A percentile compares a stretch with the other conserved stretches of the same genome.
These are phyloP conservation scores for Gavialis gangeticus DNA, from an alignment of 2,113 vertebrate species.

Conservation along the genomic window DNA sequence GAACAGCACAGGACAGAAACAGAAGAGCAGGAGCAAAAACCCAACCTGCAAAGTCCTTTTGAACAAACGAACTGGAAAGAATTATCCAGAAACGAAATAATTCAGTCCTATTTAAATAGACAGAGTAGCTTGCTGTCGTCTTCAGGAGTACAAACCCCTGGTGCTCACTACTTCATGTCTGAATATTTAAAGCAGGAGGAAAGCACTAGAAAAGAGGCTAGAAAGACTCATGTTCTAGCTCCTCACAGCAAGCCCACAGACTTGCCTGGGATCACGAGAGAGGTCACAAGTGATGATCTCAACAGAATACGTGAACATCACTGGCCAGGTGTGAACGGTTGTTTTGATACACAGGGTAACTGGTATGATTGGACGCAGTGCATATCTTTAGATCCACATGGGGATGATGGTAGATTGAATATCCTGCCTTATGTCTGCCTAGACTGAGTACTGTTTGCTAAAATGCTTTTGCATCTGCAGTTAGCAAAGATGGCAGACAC, in stretches of 20 bases:
- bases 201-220: slow-evolving; percentile 80
- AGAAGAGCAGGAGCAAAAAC: slow-evolving; percentile 81
- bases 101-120: slow-evolving; percentile 93
- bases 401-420: slow-evolving; percentile 91
- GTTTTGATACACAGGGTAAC: slow-evolving; percentile 91
- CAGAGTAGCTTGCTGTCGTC: slow-evolving; percentile 93
- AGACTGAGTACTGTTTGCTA: slow-evolving; percentile 84
- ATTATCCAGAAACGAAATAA: slow-evolving; percentile 91
- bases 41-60: slow-evolving; percentile 86
- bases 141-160: slow-evolving; percentile 85
- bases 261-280: slow-evolving; percentile 88
- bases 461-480: slow-evolving; percentile 81
- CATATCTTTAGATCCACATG: slow-evolving; percentile 92
- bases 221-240: slow-evolving; percentile 84
- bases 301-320: slow-evolving; percentile 84
- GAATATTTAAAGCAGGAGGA: slow-evolving; percentile 91
- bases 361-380: slow-evolving; percentile 98
- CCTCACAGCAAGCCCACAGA: slow-evolving; percentile 79
- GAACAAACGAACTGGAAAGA: slow-evolving; percentile 96
- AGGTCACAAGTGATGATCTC: slow-evolving; percentile 84
- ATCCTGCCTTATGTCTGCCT: slow-evolving; percentile 96
- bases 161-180: slow-evolving; percentile 89
- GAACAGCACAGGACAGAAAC: slow-evolving; percentile 88
- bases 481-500: slow-evolving; percentile 76
- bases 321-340: slow-evolving; percentile 96